A percentile compares a stretch with the other conserved stretches of the same genome.
phyloP scores from a whole-genome alignment of 2,113 vertebrate genomes.

The Pavo muticus region DNA sequence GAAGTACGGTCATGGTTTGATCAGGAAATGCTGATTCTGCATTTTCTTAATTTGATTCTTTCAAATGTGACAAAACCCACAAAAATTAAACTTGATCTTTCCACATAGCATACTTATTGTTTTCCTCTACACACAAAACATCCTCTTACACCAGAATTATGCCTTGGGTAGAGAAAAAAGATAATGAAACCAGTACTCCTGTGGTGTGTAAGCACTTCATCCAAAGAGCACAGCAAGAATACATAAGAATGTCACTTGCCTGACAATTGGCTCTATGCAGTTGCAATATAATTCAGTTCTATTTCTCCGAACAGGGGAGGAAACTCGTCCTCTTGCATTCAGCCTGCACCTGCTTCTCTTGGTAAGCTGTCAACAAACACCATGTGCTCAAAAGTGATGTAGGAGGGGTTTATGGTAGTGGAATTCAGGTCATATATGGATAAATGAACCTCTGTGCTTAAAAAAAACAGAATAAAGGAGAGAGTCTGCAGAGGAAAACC shows the following conservation, averaged over 20 bases:
- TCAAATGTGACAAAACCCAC: neutral
- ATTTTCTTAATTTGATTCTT: neutral
- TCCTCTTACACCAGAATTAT: neutral
- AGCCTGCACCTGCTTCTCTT: neutral
- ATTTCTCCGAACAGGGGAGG: neutral
- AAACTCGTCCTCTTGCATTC: neutral
- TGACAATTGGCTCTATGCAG: neutral
- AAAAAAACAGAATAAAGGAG: neutral
- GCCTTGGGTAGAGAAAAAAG: neutral
- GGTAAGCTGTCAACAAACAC: neutral
- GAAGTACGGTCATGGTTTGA: neutral
- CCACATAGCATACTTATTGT: neutral
- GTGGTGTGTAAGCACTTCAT: neutral
- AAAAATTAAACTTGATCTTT: neutral
- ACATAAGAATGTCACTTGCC: neutral
- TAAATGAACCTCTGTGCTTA: neutral
- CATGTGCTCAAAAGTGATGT: neutral
- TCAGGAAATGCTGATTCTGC: neutral
- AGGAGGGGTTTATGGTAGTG: neutral
- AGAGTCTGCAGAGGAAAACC: neutral
- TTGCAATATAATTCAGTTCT: neutral
- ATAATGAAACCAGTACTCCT: neutral
- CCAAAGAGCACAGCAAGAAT: neutral
- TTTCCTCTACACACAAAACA: neutral
- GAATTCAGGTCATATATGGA: fast-evolving